Evolutionary conservation across 1,140 invertebrate genomes (phyloP), one percentile per base, ranked within the genome.

Genomic region (Drosophila rhopaloa): DNA sequence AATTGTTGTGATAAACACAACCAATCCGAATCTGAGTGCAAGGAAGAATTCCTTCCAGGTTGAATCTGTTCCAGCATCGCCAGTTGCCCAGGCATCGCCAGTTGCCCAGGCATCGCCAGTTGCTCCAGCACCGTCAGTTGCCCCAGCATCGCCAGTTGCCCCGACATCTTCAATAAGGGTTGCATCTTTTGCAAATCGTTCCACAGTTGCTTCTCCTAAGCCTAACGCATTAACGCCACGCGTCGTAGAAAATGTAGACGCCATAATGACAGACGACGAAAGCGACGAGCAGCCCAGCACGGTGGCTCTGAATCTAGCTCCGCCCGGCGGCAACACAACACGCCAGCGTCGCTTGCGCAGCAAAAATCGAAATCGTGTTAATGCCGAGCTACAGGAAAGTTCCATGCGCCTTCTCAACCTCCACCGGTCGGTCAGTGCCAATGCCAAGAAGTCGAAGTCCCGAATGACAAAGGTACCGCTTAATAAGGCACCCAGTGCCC

Each of bases 241-340:
- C 13, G 37, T 24, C 8, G 32, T 53, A 5, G 14, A 61, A n/a
- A 41, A 68, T 41, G 0, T 68, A 8, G 19, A 32, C 5, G 68
- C 73, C 3, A 71, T 91, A 6, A 62, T 91, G 32, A 91, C 88
- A 0, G 88, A 91, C 5, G 88, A 91, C 29, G 88, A 91, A 0
- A 83, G 80, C 47, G 75, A 76, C 13, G 56, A 85, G n/a, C 62
- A 71, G 5, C 24, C 37, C 3, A 76, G 67, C 16, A 40, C 48
- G 2, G 60, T n/a, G 7, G 76, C 75, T 0, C 47, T 91, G 53
- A 79, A 91, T 70, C 55, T 91, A 24, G 81, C 81, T 1, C 50
- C 75, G 0, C 0, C 53, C 0, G 58, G 71, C 2, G 76, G 78
- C 16, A 76, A 80, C 11, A 59, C 50, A 32, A 55, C 57, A 0